Percentiles rank a stretch among this genome's conserved stretches.
phyloP scores from a whole-genome alignment of 2,113 vertebrate species.

The Leucopsar rothschildi region DNA sequence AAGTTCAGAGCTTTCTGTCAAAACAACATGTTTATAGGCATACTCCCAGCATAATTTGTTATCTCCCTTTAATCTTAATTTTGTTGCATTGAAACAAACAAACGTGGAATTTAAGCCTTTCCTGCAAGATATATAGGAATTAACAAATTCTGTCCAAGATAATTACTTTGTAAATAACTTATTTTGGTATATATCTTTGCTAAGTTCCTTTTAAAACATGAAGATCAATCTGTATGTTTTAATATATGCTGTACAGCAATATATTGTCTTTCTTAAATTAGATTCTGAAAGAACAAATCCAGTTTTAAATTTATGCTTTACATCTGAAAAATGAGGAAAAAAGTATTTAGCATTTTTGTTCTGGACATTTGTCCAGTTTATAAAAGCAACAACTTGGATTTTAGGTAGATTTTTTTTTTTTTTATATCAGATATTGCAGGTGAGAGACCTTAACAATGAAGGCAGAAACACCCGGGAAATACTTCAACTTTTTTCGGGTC shows the following conservation, averaged over 20 bases:
- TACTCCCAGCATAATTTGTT: neutral
- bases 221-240: neutral
- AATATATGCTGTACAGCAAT: neutral
- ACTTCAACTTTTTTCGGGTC: neutral
- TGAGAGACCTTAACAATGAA: neutral
- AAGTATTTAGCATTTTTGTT: neutral
- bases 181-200: neutral
- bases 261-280: neutral
- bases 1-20: constrained; percentile 20
- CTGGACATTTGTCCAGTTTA: neutral
- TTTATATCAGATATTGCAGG: neutral
- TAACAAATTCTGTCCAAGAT: neutral
- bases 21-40: neutral
- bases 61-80: neutral
- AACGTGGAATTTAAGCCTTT: neutral
- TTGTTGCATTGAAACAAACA: neutral
- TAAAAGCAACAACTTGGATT: neutral
- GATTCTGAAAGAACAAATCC: neutral
- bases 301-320: neutral
- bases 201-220: neutral
- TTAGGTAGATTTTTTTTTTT: neutral
- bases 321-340: neutral
- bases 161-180: neutral
- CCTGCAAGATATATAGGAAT: neutral
- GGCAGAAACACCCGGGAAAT: neutral